Evolutionary conservation across 2,113 vertebrate genomes (phyloP), one percentile per base, ranked within the genome.

Genomic region (Takifugu bimaculatus): DNA sequence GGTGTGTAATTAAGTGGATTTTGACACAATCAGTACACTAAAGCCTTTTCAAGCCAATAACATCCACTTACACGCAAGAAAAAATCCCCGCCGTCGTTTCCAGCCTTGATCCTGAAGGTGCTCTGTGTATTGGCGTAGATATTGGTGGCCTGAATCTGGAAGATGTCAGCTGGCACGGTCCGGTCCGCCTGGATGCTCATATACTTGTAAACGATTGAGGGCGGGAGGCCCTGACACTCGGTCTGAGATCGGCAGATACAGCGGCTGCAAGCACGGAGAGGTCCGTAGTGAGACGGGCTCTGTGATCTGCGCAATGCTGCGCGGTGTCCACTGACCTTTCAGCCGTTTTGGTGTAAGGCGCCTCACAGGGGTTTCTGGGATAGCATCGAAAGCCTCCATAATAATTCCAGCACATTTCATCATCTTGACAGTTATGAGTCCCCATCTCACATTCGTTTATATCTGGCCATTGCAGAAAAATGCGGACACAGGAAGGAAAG

Each of bases 331-430:
- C 96, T 92, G 88, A 99, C 97, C 94, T 97, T 78, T 98, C 95
- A 5, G 94, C 90, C 25, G 93, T 93, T 60, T 93, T 91, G 66
- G 92, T 51, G 0, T 99, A 99, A 15, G 96, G 97, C 39, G 96
- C 92, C 88, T 94, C 93, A 49, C 97, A 99, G 75, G 94, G 95
- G 76, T 98, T 94, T 88, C 88, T 92, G 64, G 94, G 95, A 79
- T 98, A 98, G 83, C 96, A 99, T 27, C 96, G 94, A 89, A 94
- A 96, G 66, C 95, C 94, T 25, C 96, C 95, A 0, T 93, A 94
- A 75, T 98, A 98, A 85, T 99, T 99, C 94, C 95, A 97, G 83
- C 97, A 99, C 77, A 93, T 95, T 74, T 96, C 94, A n/a, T 98
- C 94, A 56, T 97, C 95, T 71, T 91, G 87, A 87, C 97, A 99